phyloP scores from a whole-genome alignment of 2,113 vertebrate genomes.

The Oplegnathus fasciatus region DNA sequence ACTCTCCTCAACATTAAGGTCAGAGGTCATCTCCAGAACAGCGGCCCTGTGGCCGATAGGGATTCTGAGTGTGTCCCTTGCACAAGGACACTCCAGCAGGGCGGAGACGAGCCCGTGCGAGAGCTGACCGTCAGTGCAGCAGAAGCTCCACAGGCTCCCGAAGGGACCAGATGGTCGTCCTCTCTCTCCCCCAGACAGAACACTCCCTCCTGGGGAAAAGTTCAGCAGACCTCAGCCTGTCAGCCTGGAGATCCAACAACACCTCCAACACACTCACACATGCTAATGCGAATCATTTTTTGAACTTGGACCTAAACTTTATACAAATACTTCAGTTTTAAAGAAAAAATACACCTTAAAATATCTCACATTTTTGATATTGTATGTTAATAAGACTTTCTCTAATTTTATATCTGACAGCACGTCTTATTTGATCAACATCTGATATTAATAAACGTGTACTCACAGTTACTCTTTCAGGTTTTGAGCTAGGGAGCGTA shows the following conservation, averaged over 20 bases:
- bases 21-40: background rate
- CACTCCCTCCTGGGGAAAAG: slow-evolving; percentile 59
- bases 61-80: background rate
- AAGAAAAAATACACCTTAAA: background rate
- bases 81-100: slow-evolving; percentile 40
- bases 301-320: background rate
- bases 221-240: slow-evolving; percentile 46
- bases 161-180: slow-evolving; percentile 60
- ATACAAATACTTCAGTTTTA: background rate
- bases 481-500: too few relatives aligned
- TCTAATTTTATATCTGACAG: background rate
- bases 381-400: background rate
- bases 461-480: background rate
- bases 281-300: too few relatives aligned
- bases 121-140: slow-evolving; percentile 26
- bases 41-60: background rate
- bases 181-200: slow-evolving; percentile 46
- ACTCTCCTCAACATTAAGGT: background rate
- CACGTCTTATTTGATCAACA: background rate
- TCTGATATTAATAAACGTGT: background rate
- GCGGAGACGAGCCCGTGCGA: background rate
- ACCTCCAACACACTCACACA: too few relatives aligned
- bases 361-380: background rate
- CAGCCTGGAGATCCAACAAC: slow-evolving; percentile 40
- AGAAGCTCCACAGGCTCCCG: slow-evolving; percentile 46